Percentiles rank a stretch among this genome's conserved stretches.
These are phyloP conservation scores for Ephialtes manifestator DNA, from an alignment of 2,888 invertebrate species.

Conservation along the genomic window DNA sequence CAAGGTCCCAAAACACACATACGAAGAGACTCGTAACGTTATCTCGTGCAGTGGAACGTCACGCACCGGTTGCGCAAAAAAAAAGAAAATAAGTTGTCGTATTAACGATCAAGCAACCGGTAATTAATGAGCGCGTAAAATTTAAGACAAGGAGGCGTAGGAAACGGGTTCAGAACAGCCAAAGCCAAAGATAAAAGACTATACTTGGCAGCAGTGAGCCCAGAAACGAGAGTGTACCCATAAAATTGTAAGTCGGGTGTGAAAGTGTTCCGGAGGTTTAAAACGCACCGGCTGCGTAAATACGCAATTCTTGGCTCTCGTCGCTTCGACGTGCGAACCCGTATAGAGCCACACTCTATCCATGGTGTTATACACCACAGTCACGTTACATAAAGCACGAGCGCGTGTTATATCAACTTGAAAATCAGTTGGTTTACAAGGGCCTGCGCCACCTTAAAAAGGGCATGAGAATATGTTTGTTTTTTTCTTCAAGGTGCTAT, in stretches of 20 bases:
- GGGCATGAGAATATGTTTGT: no score
- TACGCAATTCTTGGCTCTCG: constrained; percentile 6
- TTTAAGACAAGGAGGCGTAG: neutral
- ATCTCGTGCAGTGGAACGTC: neutral
- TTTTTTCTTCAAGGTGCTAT: neutral
- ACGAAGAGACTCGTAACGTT: neutral
- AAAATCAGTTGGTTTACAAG: neutral
- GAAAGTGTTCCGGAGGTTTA: constrained; percentile 27
- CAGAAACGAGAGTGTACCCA: constrained; percentile 19
- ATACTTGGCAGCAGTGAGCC: neutral
- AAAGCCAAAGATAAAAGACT: neutral
- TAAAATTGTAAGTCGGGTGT: constrained; percentile 24
- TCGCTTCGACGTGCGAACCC: neutral
- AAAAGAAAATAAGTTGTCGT: neutral
- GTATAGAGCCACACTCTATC: neutral
- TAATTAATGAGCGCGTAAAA: constrained; percentile 40
- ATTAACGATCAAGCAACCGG: constrained; percentile 12
- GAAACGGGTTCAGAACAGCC: neutral
- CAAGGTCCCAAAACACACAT: neutral
- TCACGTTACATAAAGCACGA: constrained; percentile 1
- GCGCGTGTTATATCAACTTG: neutral
- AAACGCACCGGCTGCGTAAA: constrained; percentile 28
- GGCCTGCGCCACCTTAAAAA: no score
- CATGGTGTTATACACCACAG: neutral
- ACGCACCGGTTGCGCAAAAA: constrained; percentile 5